Percentiles rank a stretch among this genome's conserved stretches.
Evolutionary conservation across 2,797 vertebrate genomes (phyloP).

Genomic region (Luscinia megarhynchos): DNA sequence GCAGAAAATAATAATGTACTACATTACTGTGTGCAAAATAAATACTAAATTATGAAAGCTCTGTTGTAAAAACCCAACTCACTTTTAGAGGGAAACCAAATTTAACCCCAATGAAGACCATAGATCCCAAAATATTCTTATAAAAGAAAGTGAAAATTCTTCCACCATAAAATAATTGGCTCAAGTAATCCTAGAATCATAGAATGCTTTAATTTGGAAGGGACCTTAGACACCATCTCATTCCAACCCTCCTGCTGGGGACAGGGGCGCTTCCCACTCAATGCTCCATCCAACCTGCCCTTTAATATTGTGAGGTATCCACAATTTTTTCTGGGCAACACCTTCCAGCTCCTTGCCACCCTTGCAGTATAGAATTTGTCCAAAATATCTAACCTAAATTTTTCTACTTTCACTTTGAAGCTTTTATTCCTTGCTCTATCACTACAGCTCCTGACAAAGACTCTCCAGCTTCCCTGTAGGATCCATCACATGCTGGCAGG

Average conservation of each 20-base stretch:
- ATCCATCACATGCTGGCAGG: background rate
- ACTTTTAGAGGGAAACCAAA: background rate
- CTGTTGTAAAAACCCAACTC: background rate
- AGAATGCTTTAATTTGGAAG: background rate
- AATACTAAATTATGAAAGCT: background rate
- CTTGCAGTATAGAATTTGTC: background rate
- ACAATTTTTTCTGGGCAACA: background rate
- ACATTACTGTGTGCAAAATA: background rate
- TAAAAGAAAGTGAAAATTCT: background rate
- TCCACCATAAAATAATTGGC: background rate
- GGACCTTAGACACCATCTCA: too few relatives aligned
- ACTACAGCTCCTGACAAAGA: background rate
- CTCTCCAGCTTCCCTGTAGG: background rate
- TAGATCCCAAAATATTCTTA: background rate
- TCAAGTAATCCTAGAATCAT: background rate
- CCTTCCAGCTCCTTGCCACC: rapidly evolving
- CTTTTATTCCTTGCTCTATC: background rate
- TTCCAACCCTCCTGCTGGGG: background rate
- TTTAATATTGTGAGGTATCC: background rate
- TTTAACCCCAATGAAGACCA: background rate
- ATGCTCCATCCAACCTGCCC: rapidly evolving
- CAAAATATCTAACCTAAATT: background rate
- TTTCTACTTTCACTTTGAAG: background rate
- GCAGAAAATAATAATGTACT: background rate
- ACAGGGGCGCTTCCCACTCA: background rate